Base-by-base conservation (phyloP, 2,888 invertebrate genomes). In the Didymodactylos carnosus region DNA sequence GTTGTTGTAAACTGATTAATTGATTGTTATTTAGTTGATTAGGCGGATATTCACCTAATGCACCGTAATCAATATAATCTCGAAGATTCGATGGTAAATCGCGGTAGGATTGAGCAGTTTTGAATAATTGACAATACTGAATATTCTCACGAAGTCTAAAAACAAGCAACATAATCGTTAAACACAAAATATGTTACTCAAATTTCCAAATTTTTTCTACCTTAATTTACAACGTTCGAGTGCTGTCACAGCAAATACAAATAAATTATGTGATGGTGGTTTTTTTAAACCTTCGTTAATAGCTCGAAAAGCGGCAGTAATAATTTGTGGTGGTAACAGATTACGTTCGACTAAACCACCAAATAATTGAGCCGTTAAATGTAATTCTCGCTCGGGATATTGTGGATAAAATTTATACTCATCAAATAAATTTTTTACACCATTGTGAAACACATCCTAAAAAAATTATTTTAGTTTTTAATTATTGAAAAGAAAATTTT, bases 371-470 rank as follows among this genome's bases (percentile, higher is more conserved):
- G 98, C 97, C 0, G 98, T 98, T 69, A 93, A 95, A 81, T 93
- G 91, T 29, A 98, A 85, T 83, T 98, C 98, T 82, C 94, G 91
- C 78, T 97, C 97, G 0, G 98, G 98, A 83, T 98, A 98, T 82
- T 97, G 94, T 2, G 94, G 93, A 82, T 98, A 98, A 84, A 97
- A 98, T 78, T 91, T 89, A 84, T 97, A 98, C 83, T 98, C 98
- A 83, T 98, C 98, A 82, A 97, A 97, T 19, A 98, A 87, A 84
- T 95, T 97, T 75, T 94, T 88, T 77, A 98, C 85, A 91, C 98
- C 95, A 81, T 97, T 98, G 69, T 90, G 89, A 84, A 93, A 95
- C 1, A 98, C 82, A 76, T 85, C 82, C 83, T 83, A 78, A 53
- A 78, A 75, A 46, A 39, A 29, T 51, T 74, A 73, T 75, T 39